Conservation (phyloP, 92 coral and sea anemone genomes). For the Phymanthus crucifer region DNA sequence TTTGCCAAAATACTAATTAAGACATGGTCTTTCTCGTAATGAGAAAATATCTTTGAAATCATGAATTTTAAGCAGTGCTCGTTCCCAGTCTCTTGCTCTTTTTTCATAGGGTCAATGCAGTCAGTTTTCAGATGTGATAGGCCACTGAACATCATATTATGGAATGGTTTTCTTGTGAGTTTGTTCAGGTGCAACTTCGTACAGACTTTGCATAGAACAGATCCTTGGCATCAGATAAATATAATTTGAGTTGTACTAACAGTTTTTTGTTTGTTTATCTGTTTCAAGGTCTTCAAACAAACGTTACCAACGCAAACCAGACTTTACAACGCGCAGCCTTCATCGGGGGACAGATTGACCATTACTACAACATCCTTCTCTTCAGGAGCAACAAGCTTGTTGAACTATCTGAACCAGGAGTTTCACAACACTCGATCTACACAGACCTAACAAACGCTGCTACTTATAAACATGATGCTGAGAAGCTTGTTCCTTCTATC, state of each 20-base stretch:
- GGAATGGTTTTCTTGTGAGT: too few species aligned
- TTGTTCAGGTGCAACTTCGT: too few species aligned
- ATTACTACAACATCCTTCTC: slow-evolving; percentile 41
- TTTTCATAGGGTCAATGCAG: too few species aligned
- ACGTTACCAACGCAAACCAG: slow-evolving; percentile 56
- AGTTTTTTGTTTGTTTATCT: not conserved
- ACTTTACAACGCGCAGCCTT: slow-evolving; percentile 38
- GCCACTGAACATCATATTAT: too few species aligned
- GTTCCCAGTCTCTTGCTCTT: too few species aligned
- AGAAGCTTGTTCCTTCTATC: slow-evolving; percentile 28
- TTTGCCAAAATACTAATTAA: too few species aligned
- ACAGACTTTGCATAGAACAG: too few species aligned
- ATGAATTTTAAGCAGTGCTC: too few species aligned
- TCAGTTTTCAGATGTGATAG: too few species aligned
- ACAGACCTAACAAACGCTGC: slow-evolving; percentile 28
- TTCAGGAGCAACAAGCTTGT: slow-evolving; percentile 43
- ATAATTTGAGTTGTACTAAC: not conserved
- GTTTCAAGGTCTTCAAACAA: slow-evolving; percentile 55
- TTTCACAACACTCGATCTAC: slow-evolving; percentile 37
- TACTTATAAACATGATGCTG: not conserved
- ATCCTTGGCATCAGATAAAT: not conserved
- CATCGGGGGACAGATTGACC: slow-evolving; percentile 58
- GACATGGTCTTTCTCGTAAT: too few species aligned
- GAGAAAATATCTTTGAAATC: too few species aligned
- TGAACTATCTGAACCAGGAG: slow-evolving; percentile 56